Base-by-base conservation (phyloP, 1,140 invertebrate species). In the Microplitis demolitor region DNA sequence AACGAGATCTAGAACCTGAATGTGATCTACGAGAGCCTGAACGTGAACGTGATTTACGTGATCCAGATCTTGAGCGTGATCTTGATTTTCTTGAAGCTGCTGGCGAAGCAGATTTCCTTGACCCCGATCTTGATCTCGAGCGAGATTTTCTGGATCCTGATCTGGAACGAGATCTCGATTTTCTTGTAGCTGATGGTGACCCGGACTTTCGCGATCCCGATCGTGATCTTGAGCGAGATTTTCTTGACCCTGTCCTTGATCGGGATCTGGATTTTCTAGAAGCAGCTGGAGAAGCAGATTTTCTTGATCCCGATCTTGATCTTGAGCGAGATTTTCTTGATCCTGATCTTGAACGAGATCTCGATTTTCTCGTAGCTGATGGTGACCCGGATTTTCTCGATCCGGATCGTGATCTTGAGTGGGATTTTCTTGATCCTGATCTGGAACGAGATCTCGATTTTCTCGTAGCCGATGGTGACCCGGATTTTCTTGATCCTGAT, bases 1-100 rank as follows among this genome's bases (percentile, higher is more conserved):
- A 87, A 4, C 83, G 78, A 0, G 84, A 84, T 9, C 77, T 75
- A 3, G 74, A 84, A 35, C 68, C 72, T 3, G 82, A 85, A 13
- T 79, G 72, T 14, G 67, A 84, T 74, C 68, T 76, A 24, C 74
- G 24, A 14, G 85, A 81, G 71, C 78, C 76, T 14, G 80, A 84
- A 31, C 75, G 62, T 33, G 77, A 68, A 37, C 68, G 58, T 51
- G 24, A 69, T 45, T 53, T 60, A 5, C 78, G 76, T 45, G 56
- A 61, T 11, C 67, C 62, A 4, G 78, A 81, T 61, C 75, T 74
- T 14, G 77, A 80, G 61, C 74, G 51, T 64, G 80, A 82, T 50
- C 76, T 54, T 3, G 82, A 83, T 71, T 75, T 72, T 45, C 76
- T 78, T 78, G 62, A 73, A 60, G 11, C 37, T 24, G 58, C 56